A percentile compares a stretch with the other conserved stretches of the same genome.
These are phyloP conservation scores for Willisornis vidua DNA, from an alignment of 2,113 vertebrate species.

Conservation along the genomic window DNA sequence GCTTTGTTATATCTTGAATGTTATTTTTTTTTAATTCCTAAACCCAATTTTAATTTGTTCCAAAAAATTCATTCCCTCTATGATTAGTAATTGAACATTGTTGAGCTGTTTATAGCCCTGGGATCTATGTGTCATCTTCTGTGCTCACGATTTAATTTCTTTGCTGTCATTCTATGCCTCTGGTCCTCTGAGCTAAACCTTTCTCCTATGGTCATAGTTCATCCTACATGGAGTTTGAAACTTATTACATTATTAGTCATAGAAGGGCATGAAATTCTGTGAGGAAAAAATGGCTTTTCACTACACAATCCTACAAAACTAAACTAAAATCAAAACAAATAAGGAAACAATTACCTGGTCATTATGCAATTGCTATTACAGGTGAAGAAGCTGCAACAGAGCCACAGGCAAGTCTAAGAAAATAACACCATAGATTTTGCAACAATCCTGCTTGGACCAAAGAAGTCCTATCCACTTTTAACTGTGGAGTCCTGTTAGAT, in stretches of 20 bases:
- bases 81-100: not conserved
- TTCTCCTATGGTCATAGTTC: not conserved
- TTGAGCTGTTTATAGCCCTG: not conserved
- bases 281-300: not conserved
- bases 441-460: not conserved
- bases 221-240: not conserved
- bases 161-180: not conserved
- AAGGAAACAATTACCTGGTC: not conserved
- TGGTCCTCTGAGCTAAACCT: not conserved
- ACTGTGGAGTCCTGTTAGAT: not conserved
- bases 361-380: not conserved
- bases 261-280: not conserved
- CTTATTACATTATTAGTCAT: not conserved
- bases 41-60: not conserved
- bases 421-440: not conserved
- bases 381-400: not conserved
- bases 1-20: not conserved
- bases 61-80: not conserved
- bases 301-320: not conserved
- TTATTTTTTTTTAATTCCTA: not conserved
- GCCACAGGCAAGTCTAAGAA: not conserved
- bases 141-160: not conserved
- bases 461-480: not conserved
- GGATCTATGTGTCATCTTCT: not conserved
- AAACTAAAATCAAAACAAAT: not conserved